Conservation (phyloP, 2,888 invertebrate species). For the Tachina fera region DNA sequence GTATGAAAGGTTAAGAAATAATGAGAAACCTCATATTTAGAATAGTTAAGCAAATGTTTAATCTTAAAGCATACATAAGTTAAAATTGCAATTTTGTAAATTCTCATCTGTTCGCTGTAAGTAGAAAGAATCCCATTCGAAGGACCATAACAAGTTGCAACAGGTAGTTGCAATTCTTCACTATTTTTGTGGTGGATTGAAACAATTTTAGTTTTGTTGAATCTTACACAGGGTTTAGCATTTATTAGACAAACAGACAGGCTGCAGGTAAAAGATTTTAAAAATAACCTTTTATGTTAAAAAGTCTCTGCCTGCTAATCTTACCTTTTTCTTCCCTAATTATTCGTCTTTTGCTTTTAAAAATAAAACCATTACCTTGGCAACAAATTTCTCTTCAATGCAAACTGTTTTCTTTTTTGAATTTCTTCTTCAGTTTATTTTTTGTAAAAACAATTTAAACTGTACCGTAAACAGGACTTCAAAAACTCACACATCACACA, state of each 20-base stretch:
- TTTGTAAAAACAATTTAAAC: slow-evolving; percentile 49
- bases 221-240: background rate
- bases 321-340: slow-evolving; percentile 1
- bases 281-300: background rate
- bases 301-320: background rate
- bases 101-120: too few relatives aligned
- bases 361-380: slow-evolving; percentile 67
- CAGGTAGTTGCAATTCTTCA: too few relatives aligned
- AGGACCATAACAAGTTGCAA: too few relatives aligned
- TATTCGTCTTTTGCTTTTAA: background rate
- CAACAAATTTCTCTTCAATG: slow-evolving; percentile 62
- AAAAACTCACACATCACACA: background rate
- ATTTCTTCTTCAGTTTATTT: slow-evolving; percentile 15
- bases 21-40: too few relatives aligned
- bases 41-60: too few relatives aligned
- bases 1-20: too few relatives aligned
- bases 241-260: background rate
- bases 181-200: too few relatives aligned
- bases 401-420: background rate
- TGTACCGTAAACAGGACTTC: slow-evolving; percentile 66
- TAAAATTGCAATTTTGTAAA: too few relatives aligned
- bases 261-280: too few relatives aligned
- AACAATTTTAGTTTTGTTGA: too few relatives aligned
- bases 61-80: too few relatives aligned
- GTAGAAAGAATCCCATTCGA: too few relatives aligned